Evolutionary conservation across 1,140 invertebrate genomes (phyloP), one percentile per base, ranked within the genome.

Genomic region (Ylistrum balloti): DNA sequence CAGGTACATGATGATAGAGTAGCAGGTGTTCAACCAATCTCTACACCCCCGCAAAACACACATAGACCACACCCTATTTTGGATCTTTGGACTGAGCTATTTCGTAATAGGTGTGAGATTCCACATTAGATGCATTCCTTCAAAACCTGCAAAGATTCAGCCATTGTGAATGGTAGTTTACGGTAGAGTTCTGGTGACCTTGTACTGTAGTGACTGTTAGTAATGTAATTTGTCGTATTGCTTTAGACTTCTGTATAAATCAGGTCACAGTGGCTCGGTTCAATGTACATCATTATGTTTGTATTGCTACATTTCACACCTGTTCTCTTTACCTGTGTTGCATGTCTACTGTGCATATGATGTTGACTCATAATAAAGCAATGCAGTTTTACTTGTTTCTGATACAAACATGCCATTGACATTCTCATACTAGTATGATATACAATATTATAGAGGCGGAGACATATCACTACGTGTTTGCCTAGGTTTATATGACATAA

Each of bases 331-430:
- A 38, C 35, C 35, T 38, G 35, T 45, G 17, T 22, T 48, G 45
- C 45, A 48, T 17, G 11, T 48, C 45, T 20, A 48, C 11, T 48
- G 11, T 48, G 45, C 45, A 48, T 48, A 20, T 7, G 15, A 22
- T 11, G 9, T 3, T 74, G 56, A 74, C 22, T 74, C 56, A 74
- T 74, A 28, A 1, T 28, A n/a, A 28, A 74, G 28, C 1, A 74
- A 74, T 74, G 56, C n/a, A 28, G 56, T 74, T 74, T 74, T 74
- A 74, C 56, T n/a, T 74, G 56, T 74, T 28, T 74, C 56, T 5
- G 22, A 28, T 28, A 74, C 56, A 74, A 5, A 74, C 22, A n/a
- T 74, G 56, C 22, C 45, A 48, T 20, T 2, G 13, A 48, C 45
- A 48, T n/a, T 74, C 17, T 74, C 22, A 74, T 74, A 74, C 56